Base-by-base conservation (phyloP, 2,797 vertebrate genomes). In the Poecile montanus region DNA sequence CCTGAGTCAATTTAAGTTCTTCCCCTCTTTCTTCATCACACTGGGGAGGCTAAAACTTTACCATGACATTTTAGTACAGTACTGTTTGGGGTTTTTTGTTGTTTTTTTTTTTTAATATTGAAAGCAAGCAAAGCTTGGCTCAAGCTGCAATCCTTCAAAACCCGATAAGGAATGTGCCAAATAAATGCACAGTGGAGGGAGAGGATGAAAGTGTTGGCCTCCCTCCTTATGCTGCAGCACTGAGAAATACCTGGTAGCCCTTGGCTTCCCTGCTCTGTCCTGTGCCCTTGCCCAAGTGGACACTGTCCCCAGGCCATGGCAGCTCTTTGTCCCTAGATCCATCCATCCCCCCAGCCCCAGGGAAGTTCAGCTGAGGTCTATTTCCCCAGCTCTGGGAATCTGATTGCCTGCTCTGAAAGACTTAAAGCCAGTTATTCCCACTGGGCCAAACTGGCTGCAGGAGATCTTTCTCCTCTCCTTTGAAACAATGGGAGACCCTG, bases 81-180 rank as follows among this genome's bases (percentile, higher is more conserved):
- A n/a, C 4, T 14, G 7, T 19, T 48, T 56, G 8, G 6, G 4
- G 1, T 13, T 54, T 5, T 1, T 0, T 7, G 20, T 23, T 70
- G 57, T 38, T 14, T 34, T 3, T 16, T 29, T 61, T 54, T 53
- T 86, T 45, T 12, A 29, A 50, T 66, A 54, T 1, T 58, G 36
- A 51, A 58, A 73, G 5, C 12, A 85, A 61, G 27, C 12, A 54
- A 62, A 85, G 25, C 25, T 51, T 77, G 50, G 20, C 7, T 34
- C 26, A 48, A 19, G 6, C 36, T 81, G 16, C 27, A 65, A 13
- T 91, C 16, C 16, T 76, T 73, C 48, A 73, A 56, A 87, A 79
- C 17, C 2, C 17, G 18, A 7, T 12, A 45, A 44, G 18, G 25
- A 84, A 30, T 8, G 6, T 44, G 22, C 47, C 62, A 88, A 56